Conservation (phyloP, 2,888 invertebrate genomes). For the Machimus rusticus region DNA sequence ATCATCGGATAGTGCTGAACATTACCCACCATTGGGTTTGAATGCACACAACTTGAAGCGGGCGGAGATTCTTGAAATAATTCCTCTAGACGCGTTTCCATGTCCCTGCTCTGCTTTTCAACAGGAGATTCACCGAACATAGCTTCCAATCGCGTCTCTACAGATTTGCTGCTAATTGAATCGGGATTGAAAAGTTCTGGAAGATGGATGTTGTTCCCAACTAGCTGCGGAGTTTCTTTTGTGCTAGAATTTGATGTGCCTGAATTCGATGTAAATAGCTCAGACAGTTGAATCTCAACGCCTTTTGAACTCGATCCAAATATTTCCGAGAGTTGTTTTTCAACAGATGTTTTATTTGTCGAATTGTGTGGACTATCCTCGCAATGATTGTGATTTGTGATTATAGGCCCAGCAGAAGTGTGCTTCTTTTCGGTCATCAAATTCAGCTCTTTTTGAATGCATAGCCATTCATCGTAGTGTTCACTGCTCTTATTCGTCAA, state of each 20-base stretch:
- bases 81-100: conserved; percentile 60
- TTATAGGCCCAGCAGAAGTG: conserved; percentile 4
- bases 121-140: conserved; percentile 63
- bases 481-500: conserved; percentile 52
- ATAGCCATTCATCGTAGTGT: conserved; percentile 73
- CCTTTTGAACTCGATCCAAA: conserved; percentile 57
- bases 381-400: conserved; percentile 43
- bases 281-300: conserved; percentile 54
- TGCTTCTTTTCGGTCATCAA: conserved; percentile 57
- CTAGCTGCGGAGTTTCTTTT: conserved; percentile 49
- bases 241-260: conserved; percentile 13
- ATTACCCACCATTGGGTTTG: background rate
- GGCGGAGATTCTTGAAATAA: conserved; percentile 57
- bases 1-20: conserved; percentile 43
- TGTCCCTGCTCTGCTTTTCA: conserved; percentile 53
- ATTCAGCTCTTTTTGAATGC: conserved; percentile 72
- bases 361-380: conserved; percentile 50
- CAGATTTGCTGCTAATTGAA: conserved; percentile 58
- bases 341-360: conserved; percentile 47
- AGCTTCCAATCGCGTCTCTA: conserved; percentile 61
- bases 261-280: conserved; percentile 54
- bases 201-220: conserved; percentile 42
- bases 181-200: conserved; percentile 40
- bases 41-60: background rate
- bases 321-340: conserved; percentile 57